These are phyloP conservation scores for Aegotheles bennettii DNA, from an alignment of 2,113 vertebrate species.

Conservation along the genomic window DNA sequence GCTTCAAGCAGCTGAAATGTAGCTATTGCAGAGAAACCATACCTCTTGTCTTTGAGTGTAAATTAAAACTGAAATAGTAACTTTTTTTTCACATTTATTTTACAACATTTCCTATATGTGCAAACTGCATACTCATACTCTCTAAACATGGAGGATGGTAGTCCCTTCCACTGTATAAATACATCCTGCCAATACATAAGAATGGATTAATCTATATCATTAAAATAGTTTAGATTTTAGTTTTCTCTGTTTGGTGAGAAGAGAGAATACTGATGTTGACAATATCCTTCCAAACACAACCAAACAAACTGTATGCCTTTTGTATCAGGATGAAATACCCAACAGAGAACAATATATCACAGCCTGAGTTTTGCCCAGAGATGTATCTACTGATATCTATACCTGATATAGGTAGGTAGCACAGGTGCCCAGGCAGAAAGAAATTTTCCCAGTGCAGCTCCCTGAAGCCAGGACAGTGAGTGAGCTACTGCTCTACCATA, in stretches of 20 bases:
- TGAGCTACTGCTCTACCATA: not conserved
- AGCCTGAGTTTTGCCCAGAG: not conserved
- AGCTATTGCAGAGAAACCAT: constrained; percentile 64
- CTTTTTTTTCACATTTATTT: constrained; percentile 12
- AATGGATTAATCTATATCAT: not conserved
- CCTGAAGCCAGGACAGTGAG: not conserved
- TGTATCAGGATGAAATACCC: not conserved
- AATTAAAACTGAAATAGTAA: constrained; percentile 63
- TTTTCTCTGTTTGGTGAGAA: not conserved
- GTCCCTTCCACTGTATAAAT: not conserved
- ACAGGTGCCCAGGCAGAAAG: not conserved
- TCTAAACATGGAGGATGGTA: not conserved
- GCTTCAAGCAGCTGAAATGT: constrained; percentile 63
- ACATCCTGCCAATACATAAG: not conserved
- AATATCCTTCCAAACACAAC: not conserved
- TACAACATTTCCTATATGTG: not conserved
- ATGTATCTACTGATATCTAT: not conserved
- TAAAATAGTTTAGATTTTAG: not conserved
- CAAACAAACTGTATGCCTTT: not conserved
- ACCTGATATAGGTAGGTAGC: not conserved
- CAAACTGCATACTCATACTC: not conserved
- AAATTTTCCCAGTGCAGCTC: not conserved
- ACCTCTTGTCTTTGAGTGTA: constrained; percentile 44
- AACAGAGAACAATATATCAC: not conserved
- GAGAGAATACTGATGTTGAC: not conserved